Conservation (phyloP, 2,888 invertebrate genomes). For the Conops quadrifasciatus region DNA sequence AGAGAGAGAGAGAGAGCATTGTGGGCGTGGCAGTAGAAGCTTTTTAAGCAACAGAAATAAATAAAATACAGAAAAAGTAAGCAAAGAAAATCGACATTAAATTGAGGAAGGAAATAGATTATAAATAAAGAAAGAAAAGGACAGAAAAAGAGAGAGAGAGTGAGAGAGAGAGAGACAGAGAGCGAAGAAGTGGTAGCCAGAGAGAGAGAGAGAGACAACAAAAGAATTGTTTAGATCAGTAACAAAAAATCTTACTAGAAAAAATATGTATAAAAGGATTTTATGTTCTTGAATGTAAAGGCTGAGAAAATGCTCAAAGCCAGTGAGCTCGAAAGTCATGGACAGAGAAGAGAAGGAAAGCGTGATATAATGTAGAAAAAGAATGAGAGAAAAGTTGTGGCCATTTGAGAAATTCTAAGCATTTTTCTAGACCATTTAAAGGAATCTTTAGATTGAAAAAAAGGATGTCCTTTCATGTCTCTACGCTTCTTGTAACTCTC, state of each 20-base stretch:
- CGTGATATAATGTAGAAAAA: background rate
- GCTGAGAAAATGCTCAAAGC: constrained; percentile 38
- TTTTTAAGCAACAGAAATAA: background rate
- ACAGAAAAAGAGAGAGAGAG: background rate
- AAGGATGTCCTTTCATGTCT: background rate
- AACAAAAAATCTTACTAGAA: constrained; percentile 16
- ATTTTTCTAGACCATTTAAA: background rate
- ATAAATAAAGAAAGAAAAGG: too few species aligned
- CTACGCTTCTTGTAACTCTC: background rate
- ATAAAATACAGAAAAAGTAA: background rate
- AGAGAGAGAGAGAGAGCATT: too few species aligned
- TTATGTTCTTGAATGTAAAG: constrained; percentile 28
- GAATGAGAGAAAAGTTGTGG: background rate
- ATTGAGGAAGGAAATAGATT: too few species aligned
- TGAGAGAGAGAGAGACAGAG: constrained; percentile 35
- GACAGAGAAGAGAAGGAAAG: background rate
- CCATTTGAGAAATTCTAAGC: background rate
- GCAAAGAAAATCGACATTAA: too few species aligned
- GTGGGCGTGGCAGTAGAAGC: constrained; percentile 17
- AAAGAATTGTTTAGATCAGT: constrained; percentile 12
- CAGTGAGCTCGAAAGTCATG: constrained; percentile 15
- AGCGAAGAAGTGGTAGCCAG: constrained; percentile 4
- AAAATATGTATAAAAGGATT: constrained; percentile 39
- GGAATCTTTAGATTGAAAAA: background rate
- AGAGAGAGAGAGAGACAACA: background rate